Evolutionary conservation across 2,113 vertebrate genomes (phyloP).

Genomic region (Indri indri): DNA sequence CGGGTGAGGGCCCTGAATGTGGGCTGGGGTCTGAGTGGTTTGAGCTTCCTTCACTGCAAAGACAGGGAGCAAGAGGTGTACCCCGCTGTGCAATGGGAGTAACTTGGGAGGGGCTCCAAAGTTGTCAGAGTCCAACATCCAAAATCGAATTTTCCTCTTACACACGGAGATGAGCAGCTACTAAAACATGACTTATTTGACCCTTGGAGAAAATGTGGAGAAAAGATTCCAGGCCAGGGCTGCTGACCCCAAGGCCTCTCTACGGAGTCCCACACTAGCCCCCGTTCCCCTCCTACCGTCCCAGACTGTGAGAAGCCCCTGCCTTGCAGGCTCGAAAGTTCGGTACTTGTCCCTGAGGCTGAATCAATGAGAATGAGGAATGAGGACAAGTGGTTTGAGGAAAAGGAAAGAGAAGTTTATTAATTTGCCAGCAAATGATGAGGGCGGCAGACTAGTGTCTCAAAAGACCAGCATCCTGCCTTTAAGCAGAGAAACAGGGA

Average conservation of each 20-base stretch:
- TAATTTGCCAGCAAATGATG: no score
- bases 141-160: background rate
- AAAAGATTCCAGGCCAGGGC: background rate
- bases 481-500: no score
- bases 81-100: background rate
- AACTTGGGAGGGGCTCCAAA: no score
- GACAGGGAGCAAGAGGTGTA: background rate
- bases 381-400: no score
- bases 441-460: no score
- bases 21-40: background rate
- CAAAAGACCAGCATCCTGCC: no score
- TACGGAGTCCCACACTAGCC: background rate
- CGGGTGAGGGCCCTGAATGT: no score
- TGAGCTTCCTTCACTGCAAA: background rate
- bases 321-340: no score
- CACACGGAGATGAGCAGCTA: background rate
- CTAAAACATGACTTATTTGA: background rate
- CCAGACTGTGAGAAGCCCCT: background rate
- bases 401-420: no score
- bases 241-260: background rate
- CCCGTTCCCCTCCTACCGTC: accelerated
- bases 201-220: background rate
- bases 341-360: no score
- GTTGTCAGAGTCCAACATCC: background rate
- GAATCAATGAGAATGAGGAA: no score